A percentile compares a stretch with the other conserved stretches of the same genome.
phyloP scores from a whole-genome alignment of 2,888 invertebrate genomes.

The Clostera curtula region DNA sequence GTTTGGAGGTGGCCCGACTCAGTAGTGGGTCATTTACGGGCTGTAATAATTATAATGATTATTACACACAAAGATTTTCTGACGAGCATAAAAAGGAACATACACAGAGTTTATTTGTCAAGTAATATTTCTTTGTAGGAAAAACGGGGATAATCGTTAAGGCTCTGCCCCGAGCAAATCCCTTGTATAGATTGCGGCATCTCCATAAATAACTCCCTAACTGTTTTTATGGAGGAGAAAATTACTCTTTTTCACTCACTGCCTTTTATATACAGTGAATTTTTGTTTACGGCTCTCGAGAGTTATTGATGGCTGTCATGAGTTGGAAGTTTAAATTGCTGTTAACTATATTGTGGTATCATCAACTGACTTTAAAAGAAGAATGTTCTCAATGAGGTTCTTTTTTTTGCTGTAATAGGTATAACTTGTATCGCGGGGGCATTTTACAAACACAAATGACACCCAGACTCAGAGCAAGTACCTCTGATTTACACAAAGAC shows the following conservation, averaged over 20 bases:
- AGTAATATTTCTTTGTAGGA: constrained; percentile 64
- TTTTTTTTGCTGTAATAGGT: no score
- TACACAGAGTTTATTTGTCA: constrained; percentile 59
- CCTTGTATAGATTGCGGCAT: constrained; percentile 70
- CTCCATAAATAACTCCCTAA: constrained; percentile 70
- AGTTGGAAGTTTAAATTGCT: neutral
- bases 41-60: constrained; percentile 21
- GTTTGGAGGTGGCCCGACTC: no score
- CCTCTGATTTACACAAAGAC: no score
- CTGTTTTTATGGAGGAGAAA: constrained; percentile 71
- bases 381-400: no score
- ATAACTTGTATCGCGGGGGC: no score
- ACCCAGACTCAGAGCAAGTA: no score
- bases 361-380: no score
- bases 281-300: constrained; percentile 45
- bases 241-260: constrained; percentile 62
- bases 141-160: constrained; percentile 66
- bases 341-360: no score
- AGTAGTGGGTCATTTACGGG: no score
- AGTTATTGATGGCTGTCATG: constrained; percentile 25
- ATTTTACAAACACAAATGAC: no score
- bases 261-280: constrained; percentile 54
- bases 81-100: constrained; percentile 48
- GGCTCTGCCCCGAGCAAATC: constrained; percentile 62
- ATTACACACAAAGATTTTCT: constrained; percentile 20